Conservation (phyloP, 2,113 vertebrate species). For the Brachypteracias leptosomus region DNA sequence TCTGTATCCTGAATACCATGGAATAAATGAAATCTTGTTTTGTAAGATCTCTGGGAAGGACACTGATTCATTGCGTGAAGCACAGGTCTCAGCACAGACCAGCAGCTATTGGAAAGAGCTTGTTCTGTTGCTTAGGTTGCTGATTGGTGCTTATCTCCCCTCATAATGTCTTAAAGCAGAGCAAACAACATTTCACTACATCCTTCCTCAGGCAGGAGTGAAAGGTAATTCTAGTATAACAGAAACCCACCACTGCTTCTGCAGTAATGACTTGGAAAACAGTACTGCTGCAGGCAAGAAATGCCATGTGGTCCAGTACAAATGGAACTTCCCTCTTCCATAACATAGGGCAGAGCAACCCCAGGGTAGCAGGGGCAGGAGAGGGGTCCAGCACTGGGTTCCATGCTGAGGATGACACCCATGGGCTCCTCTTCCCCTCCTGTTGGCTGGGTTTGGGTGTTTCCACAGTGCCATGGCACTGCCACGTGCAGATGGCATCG, state of each 20-base stretch:
- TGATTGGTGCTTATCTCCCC: neutral
- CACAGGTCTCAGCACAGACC: neutral
- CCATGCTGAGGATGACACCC: neutral
- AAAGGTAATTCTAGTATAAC: neutral
- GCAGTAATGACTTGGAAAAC: neutral
- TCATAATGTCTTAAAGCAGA: neutral
- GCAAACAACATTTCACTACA: neutral
- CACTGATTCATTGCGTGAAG: neutral
- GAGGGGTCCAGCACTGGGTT: neutral
- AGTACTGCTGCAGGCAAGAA: neutral
- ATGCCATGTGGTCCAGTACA: neutral
- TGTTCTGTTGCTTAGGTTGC: neutral
- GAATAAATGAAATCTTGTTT: neutral
- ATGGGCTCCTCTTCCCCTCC: neutral
- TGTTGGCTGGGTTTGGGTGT: fast-evolving
- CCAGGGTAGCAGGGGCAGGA: neutral
- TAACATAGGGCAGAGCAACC: neutral
- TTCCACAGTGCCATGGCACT: neutral
- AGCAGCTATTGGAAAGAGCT: neutral
- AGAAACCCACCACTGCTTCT: neutral
- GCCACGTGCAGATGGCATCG: neutral
- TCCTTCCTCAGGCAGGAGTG: neutral
- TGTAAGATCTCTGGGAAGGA: neutral
- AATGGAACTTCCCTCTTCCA: neutral
- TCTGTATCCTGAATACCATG: neutral